These are phyloP conservation scores for Perithous albicinctus DNA, from an alignment of 2,888 invertebrate species.

Conservation along the genomic window DNA sequence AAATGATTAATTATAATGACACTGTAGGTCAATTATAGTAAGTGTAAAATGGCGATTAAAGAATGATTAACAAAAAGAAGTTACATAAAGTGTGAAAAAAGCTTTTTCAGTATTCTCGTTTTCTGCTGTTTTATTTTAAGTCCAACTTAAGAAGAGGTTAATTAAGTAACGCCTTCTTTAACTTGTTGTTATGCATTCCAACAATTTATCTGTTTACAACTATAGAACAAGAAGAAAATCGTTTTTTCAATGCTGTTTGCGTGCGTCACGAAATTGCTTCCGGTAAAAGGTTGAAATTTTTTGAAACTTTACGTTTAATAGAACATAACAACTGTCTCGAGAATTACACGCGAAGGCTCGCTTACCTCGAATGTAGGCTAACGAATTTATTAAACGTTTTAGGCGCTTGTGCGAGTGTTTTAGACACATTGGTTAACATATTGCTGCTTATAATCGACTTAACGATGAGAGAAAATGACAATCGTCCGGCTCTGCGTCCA, in stretches of 20 bases:
- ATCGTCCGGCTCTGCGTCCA: not conserved
- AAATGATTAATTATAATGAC: too few species aligned
- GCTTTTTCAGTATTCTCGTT: too few species aligned
- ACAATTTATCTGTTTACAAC: not conserved
- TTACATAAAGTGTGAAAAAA: not conserved
- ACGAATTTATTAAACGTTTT: slow-evolving; percentile 70
- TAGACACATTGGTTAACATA: slow-evolving; percentile 70
- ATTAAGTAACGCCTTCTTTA: not conserved
- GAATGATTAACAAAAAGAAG: not conserved
- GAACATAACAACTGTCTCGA: not conserved
- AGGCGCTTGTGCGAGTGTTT: slow-evolving; percentile 60
- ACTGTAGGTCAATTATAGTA: not conserved
- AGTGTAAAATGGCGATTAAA: not conserved
- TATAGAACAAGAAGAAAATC: not conserved
- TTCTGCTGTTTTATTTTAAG: too few species aligned
- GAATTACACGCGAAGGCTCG: slow-evolving; percentile 2
- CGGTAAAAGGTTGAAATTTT: not conserved
- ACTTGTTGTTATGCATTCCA: not conserved
- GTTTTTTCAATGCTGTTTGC: not conserved
- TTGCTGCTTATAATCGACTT: slow-evolving; percentile 7
- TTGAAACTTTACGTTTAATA: not conserved
- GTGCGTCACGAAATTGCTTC: not conserved
- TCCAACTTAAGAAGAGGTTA: not conserved
- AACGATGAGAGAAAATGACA: not conserved
- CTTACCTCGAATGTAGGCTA: slow-evolving; percentile 71